phyloP scores from a whole-genome alignment of 2,113 vertebrate species.

The Brachyhypopomus occidentalis region DNA sequence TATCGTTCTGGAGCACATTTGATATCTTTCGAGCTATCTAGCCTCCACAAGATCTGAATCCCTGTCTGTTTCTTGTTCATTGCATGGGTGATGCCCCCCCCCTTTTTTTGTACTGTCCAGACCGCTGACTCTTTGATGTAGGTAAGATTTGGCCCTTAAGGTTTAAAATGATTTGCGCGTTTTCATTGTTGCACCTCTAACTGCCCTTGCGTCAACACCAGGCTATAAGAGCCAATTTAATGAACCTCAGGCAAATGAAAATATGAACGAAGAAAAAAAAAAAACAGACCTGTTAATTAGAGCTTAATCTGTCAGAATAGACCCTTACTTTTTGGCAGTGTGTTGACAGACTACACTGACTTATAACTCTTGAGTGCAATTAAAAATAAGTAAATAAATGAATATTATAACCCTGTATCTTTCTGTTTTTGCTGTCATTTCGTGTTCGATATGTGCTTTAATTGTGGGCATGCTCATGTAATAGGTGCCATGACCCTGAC shows the following conservation, averaged over 20 bases:
- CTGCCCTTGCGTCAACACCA: not conserved
- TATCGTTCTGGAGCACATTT: conserved; percentile 52
- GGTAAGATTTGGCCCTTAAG: conserved; percentile 15
- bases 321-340: not conserved
- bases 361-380: not conserved
- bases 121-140: conserved; percentile 50
- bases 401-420: not conserved
- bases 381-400: not conserved
- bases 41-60: conserved; percentile 3
- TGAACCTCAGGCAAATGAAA: conserved; percentile 29
- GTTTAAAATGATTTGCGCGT: conserved; percentile 42
- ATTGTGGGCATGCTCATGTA: too few species aligned
- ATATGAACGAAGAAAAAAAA: not conserved
- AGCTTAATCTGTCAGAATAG: conserved; percentile 27
- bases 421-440: not conserved
- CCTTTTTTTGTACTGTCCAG: not conserved
- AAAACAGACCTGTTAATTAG: conserved; percentile 46
- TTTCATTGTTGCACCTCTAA: not conserved
- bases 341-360: not conserved
- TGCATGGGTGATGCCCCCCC: conserved; percentile 29
- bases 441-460: too few species aligned
- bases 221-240: conserved; percentile 28
- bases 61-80: conserved; percentile 11
- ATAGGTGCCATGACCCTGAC: too few species aligned
- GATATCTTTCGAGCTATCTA: conserved; percentile 28